A percentile compares a stretch with the other conserved stretches of the same genome.
Evolutionary conservation across 2,113 vertebrate species (phyloP).

Genomic region (Phylloscopus trochiloides): DNA sequence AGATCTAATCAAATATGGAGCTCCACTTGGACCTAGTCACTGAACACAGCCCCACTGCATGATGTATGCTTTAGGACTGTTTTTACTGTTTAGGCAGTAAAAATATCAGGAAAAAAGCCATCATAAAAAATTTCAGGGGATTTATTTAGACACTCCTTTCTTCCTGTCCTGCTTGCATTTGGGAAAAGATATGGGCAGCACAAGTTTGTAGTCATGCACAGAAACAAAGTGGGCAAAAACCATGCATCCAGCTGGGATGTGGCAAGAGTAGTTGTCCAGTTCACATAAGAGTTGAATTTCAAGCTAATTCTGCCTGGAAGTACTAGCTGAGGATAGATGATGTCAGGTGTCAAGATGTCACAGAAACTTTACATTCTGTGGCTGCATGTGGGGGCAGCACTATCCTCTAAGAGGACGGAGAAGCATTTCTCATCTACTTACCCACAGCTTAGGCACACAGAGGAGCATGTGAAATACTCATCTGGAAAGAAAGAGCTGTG

Average conservation of each 20-base stretch:
- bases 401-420: neutral
- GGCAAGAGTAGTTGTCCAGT: neutral
- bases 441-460: constrained; percentile 96
- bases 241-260: neutral
- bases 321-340: neutral
- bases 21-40: neutral
- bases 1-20: neutral
- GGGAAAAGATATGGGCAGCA: neutral
- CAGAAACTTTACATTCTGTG: neutral
- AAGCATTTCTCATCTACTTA: constrained; percentile 69
- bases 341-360: neutral
- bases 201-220: neutral
- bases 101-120: neutral
- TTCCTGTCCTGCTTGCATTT: neutral
- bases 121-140: neutral
- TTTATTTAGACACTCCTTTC: neutral
- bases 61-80: neutral
- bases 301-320: neutral
- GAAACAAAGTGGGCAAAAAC: neutral
- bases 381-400: neutral
- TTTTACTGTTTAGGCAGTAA: neutral
- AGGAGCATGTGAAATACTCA: constrained; percentile 97
- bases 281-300: neutral
- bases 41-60: neutral
- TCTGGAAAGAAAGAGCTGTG: constrained; percentile 98